Conservation (phyloP, 2,888 invertebrate species). For the Pemphredon lugubris region DNA sequence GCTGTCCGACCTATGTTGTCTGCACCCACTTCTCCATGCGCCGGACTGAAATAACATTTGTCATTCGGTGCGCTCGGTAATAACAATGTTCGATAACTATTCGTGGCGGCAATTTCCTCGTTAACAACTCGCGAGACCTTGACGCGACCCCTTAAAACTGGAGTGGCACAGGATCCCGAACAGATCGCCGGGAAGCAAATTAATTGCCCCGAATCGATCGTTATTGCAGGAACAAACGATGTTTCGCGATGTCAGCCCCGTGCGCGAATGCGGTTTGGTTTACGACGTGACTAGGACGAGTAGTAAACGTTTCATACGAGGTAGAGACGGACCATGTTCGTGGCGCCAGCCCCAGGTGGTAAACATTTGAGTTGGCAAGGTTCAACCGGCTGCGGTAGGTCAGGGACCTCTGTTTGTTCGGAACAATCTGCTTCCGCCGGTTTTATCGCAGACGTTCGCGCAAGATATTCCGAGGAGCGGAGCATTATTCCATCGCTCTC, state of each 20-base stretch:
- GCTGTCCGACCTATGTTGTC: too few species aligned
- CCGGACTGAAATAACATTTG: too few species aligned
- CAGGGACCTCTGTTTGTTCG: constrained; percentile 54
- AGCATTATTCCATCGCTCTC: constrained; percentile 18
- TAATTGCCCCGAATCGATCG: constrained; percentile 47
- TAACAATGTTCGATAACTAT: too few species aligned
- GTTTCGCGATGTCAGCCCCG: constrained; percentile 46
- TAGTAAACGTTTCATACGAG: constrained; percentile 33
- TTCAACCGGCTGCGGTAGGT: constrained; percentile 24
- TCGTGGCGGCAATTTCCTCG: too few species aligned
- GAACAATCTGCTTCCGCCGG: constrained; percentile 49
- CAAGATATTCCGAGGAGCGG: constrained; percentile 13
- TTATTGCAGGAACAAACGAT: constrained; percentile 28
- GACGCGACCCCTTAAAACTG: too few species aligned
- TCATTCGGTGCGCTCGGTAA: too few species aligned
- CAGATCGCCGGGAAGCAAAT: constrained; percentile 22
- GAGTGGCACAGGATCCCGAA: too few species aligned
- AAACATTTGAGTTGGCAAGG: constrained; percentile 65
- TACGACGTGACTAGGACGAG: constrained; percentile 29
- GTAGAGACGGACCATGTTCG: constrained; percentile 24
- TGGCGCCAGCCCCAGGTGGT: constrained; percentile 44
- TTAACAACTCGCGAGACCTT: too few species aligned
- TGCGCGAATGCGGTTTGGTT: constrained; percentile 40
- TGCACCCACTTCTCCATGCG: too few species aligned
- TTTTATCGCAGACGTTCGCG: constrained; percentile 32